phyloP scores from a whole-genome alignment of 2,888 invertebrate genomes.

The Plagodis pulveraria region DNA sequence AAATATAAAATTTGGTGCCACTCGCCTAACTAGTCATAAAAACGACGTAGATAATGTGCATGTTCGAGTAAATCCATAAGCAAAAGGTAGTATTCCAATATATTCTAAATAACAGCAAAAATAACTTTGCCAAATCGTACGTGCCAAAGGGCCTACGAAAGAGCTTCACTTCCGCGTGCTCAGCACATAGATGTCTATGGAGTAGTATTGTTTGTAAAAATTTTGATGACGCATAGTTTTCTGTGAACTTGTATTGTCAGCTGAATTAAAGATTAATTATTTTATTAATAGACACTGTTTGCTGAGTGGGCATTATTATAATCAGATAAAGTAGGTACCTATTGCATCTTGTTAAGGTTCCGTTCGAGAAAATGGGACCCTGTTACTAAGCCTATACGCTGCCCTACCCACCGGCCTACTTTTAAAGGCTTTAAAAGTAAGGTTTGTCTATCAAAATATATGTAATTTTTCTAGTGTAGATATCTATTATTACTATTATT shows the following conservation, averaged over 20 bases:
- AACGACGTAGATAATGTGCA: too few relatives aligned
- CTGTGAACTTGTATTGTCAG: conserved; percentile 13
- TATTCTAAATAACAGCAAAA: conserved; percentile 9
- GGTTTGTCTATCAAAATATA: too few relatives aligned
- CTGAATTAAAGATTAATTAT: not conserved
- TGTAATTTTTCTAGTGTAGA: too few relatives aligned
- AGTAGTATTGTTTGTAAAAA: conserved; percentile 24
- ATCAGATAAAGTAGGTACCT: not conserved
- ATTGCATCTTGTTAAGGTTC: not conserved
- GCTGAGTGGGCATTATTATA: not conserved
- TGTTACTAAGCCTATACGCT: too few relatives aligned
- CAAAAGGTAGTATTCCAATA: not conserved
- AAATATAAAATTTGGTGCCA: too few relatives aligned
- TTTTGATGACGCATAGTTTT: conserved; percentile 22
- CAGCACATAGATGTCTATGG: conserved; percentile 42
- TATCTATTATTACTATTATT: too few relatives aligned
- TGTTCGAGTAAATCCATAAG: not conserved
- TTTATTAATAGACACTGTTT: not conserved
- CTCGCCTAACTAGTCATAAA: too few relatives aligned
- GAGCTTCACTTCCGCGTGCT: conserved; percentile 47
- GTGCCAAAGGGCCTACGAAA: conserved; percentile 40
- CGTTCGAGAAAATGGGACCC: not conserved
- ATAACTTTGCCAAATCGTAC: conserved; percentile 33
- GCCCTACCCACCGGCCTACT: too few relatives aligned
- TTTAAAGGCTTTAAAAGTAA: too few relatives aligned